Conservation (phyloP, 2,888 invertebrate genomes). For the Ametastegia equiseti region DNA sequence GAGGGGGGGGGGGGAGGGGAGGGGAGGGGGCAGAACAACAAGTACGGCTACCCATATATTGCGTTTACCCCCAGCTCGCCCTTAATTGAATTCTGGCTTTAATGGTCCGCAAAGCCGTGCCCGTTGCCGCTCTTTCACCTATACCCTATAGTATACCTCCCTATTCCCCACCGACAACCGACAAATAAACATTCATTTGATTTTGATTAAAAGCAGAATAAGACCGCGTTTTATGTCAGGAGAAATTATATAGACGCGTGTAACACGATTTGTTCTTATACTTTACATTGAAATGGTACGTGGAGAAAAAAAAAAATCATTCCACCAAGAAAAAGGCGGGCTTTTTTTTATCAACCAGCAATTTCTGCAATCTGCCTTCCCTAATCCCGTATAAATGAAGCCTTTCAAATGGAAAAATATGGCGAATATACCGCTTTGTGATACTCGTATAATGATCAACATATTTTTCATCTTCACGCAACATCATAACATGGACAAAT, state of each 20-base stretch:
- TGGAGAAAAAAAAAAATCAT: not conserved
- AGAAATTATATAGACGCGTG: conserved; percentile 22
- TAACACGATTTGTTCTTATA: conserved; percentile 13
- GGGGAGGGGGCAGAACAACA: conserved; percentile 10
- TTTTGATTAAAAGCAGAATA: conserved; percentile 38
- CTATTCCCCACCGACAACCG: not conserved
- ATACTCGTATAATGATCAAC: not conserved
- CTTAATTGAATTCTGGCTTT: conserved; percentile 44
- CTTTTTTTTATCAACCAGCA: not conserved
- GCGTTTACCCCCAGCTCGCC: conserved; percentile 31
- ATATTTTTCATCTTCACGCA: not conserved
- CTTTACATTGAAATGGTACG: not conserved
- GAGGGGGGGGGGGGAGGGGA: too few relatives aligned
- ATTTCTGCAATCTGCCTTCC: conserved; percentile 5
- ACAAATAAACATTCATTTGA: conserved; percentile 38
- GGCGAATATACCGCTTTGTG: conserved; percentile 1
- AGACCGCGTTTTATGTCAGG: conserved; percentile 14
- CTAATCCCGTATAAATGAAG: conserved; percentile 21
- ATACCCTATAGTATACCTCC: not conserved
- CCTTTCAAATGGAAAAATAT: conserved; percentile 33
- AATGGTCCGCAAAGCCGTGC: conserved; percentile 34
- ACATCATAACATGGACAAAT: not conserved
- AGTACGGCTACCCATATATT: conserved; percentile 31
- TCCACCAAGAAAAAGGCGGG: not conserved
- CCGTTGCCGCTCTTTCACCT: conserved; percentile 9